These are phyloP conservation scores for Pelecanoides urinatrix DNA, from an alignment of 2,113 vertebrate species.

Conservation along the genomic window DNA sequence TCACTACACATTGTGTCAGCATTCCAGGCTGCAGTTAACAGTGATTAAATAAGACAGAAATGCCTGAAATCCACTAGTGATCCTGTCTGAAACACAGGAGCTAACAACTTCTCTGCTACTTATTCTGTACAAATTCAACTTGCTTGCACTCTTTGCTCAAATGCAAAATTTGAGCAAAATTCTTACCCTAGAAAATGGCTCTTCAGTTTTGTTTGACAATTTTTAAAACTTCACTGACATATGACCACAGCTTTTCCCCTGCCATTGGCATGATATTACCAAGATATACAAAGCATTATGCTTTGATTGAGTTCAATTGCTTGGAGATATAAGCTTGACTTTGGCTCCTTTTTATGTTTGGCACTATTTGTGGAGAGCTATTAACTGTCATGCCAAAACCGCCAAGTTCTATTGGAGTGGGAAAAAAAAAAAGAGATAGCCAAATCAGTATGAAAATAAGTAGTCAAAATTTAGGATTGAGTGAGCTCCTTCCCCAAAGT, in stretches of 20 bases:
- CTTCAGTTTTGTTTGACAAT: neutral
- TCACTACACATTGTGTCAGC: slow-evolving; percentile 11
- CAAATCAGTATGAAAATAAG: neutral
- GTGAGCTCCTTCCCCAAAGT: neutral
- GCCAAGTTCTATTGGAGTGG: neutral
- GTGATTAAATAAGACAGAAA: slow-evolving; percentile 19
- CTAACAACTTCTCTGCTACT: neutral
- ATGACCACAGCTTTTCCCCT: neutral
- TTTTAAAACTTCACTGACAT: neutral
- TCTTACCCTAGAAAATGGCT: neutral
- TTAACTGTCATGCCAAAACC: neutral
- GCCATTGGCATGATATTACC: neutral
- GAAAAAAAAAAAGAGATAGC: neutral
- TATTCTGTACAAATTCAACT: neutral
- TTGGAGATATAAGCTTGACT: neutral
- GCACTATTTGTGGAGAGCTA: neutral
- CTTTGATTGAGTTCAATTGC: neutral
- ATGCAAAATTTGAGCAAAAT: neutral
- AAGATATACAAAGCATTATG: neutral
- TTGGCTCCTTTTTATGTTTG: neutral
- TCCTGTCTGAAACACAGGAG: neutral
- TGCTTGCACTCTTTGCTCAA: neutral
- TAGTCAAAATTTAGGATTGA: neutral
- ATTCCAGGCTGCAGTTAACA: slow-evolving; percentile 24
- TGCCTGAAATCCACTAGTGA: neutral